Conservation (phyloP, 2,888 invertebrate species). For the Acleris holmiana region DNA sequence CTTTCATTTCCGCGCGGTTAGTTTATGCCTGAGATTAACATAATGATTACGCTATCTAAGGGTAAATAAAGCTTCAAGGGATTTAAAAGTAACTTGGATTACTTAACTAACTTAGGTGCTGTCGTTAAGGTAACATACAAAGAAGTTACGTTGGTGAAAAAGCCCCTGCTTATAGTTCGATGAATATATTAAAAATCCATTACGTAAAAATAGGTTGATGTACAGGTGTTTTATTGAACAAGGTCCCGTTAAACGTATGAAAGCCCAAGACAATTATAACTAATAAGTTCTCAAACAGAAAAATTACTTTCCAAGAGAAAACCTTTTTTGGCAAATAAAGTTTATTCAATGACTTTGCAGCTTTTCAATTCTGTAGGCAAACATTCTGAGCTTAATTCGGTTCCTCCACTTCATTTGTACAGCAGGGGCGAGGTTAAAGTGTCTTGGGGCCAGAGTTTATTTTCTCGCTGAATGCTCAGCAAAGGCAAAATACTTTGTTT, state of each 20-base stretch:
- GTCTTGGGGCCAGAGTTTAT: slow-evolving; percentile 64
- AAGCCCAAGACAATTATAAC: too few relatives aligned
- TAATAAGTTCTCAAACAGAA: background rate
- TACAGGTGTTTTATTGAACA: too few relatives aligned
- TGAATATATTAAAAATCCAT: too few relatives aligned
- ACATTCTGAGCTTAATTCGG: slow-evolving; percentile 61
- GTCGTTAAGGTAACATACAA: too few relatives aligned
- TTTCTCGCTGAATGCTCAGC: slow-evolving; percentile 60
- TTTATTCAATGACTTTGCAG: slow-evolving; percentile 45
- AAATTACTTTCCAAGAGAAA: background rate
- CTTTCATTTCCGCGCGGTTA: slow-evolving; percentile 2
- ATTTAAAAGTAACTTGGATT: background rate
- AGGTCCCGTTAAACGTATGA: too few relatives aligned
- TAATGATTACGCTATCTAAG: background rate
- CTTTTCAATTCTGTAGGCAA: slow-evolving; percentile 55
- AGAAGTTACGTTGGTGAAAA: too few relatives aligned
- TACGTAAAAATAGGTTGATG: too few relatives aligned
- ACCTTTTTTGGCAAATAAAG: slow-evolving; percentile 1
- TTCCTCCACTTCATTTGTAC: slow-evolving; percentile 65
- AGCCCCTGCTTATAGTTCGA: too few relatives aligned
- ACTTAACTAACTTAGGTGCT: too few relatives aligned
- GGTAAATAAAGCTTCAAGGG: background rate
- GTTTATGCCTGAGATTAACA: slow-evolving; percentile 5
- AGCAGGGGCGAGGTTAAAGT: slow-evolving; percentile 53
- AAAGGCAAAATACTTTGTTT: slow-evolving; percentile 66